Percentiles rank a stretch among this genome's conserved stretches.
Evolutionary conservation across 2,888 invertebrate species (phyloP).

Genomic region (Drosophila pegasa): DNA sequence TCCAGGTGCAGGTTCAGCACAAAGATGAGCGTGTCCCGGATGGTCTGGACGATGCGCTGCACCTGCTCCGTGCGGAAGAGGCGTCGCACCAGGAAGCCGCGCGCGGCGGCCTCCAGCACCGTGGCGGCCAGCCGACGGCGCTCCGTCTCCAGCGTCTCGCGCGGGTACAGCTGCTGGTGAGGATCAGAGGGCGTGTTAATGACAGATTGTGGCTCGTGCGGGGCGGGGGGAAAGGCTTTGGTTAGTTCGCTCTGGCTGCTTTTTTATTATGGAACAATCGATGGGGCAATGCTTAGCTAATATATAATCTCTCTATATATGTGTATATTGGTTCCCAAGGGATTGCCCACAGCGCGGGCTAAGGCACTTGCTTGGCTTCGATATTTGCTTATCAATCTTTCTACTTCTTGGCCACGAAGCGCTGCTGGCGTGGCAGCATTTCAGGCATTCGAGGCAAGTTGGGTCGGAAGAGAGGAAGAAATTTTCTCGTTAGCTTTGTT

Average conservation of each 20-base stretch:
- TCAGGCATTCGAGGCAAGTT: background rate
- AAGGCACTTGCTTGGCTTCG: constrained; percentile 63
- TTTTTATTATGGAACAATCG: constrained; percentile 14
- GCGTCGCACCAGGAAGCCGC: constrained; percentile 92
- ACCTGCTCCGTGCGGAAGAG: constrained; percentile 93
- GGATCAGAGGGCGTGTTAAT: constrained; percentile 27
- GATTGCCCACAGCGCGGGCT: constrained; percentile 30
- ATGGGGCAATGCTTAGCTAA: constrained; percentile 11
- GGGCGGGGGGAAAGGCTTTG: background rate
- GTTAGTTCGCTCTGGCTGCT: constrained; percentile 9
- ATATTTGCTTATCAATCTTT: constrained; percentile 19
- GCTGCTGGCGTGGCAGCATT: constrained; percentile 34
- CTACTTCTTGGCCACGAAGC: constrained; percentile 58
- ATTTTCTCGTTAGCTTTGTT: constrained; percentile 2
- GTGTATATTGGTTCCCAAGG: constrained; percentile 25
- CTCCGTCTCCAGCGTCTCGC: constrained; percentile 8
- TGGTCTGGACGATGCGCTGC: constrained; percentile 88
- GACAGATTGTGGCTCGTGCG: background rate
- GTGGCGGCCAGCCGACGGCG: constrained; percentile 86
- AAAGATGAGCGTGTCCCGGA: constrained; percentile 83
- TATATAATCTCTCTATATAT: background rate
- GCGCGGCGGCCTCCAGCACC: constrained; percentile 88
- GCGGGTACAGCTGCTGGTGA: constrained; percentile 24
- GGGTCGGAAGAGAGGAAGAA: constrained; percentile 24
- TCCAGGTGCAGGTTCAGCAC: constrained; percentile 83